phyloP scores from a whole-genome alignment of 2,797 vertebrate species.

The Anabas testudineus region DNA sequence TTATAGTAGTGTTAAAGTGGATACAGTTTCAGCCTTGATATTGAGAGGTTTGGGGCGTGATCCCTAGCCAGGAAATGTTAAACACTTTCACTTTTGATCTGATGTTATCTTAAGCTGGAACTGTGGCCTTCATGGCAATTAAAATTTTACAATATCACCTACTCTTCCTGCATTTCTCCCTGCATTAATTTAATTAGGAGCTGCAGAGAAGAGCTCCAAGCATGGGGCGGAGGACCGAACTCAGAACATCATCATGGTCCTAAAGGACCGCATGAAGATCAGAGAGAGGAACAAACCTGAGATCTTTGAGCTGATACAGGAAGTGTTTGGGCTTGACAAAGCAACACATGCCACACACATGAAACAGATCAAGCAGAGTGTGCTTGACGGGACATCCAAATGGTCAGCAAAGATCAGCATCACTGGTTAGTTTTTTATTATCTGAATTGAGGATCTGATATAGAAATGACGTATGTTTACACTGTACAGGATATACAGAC shows the following conservation, averaged over 20 bases:
- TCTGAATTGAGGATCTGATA: too few relatives aligned
- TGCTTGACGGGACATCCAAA: constrained; percentile 96
- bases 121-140: constrained; percentile 17
- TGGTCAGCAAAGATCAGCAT: constrained; percentile 99
- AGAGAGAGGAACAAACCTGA: constrained; percentile 97
- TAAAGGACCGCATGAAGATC: constrained; percentile 99
- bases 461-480: too few relatives aligned
- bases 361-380: constrained; percentile 98
- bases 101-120: constrained; percentile 17
- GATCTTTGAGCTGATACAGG: constrained; percentile 97
- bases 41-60: constrained; percentile 31
- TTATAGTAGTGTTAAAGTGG: constrained; percentile 39
- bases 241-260: constrained; percentile 98
- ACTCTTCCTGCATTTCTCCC: constrained; percentile 1
- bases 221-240: constrained; percentile 96
- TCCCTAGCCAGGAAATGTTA: constrained; percentile 25
- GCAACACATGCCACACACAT: constrained; percentile 91
- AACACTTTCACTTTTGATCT: constrained; percentile 45
- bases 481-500: too few relatives aligned
- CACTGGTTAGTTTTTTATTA: constrained; percentile 83
- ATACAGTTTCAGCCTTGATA: constrained; percentile 17
- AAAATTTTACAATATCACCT: constrained; percentile 7
- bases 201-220: constrained; percentile 97
- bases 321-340: constrained; percentile 92
- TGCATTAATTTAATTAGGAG: constrained; percentile 82